A percentile compares a stretch with the other conserved stretches of the same genome.
Evolutionary conservation across 2,888 invertebrate genomes (phyloP).

Genomic region (Glyphotaelius pellucidus): DNA sequence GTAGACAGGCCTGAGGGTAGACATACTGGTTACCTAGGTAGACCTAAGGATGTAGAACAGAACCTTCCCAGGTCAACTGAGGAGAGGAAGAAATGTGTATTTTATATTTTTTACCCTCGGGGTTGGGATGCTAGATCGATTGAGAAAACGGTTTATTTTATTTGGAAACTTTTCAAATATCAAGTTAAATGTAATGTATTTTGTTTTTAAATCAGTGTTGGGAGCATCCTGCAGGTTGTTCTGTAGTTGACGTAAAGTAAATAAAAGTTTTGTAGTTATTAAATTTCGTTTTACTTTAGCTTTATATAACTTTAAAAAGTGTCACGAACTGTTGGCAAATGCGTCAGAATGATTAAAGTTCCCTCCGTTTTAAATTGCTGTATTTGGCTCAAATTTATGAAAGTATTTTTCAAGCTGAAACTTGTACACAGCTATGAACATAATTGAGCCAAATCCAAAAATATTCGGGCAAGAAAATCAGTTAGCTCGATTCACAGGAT

Average conservation of each 20-base stretch:
- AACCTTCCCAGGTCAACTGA: background rate
- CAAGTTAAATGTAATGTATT: background rate
- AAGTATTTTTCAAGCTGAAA: background rate
- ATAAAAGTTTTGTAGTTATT: background rate
- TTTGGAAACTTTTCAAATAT: background rate
- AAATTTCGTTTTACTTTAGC: background rate
- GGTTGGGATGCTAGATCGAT: background rate
- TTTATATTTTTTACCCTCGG: background rate
- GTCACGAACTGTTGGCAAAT: background rate
- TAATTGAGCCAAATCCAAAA: too few relatives aligned
- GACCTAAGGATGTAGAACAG: background rate
- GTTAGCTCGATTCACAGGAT: too few relatives aligned
- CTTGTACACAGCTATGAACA: background rate
- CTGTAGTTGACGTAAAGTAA: background rate
- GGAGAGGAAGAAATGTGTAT: background rate
- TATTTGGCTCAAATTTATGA: too few relatives aligned
- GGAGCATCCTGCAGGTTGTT: background rate
- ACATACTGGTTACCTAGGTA: background rate
- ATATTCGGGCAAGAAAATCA: background rate
- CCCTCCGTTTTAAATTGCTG: background rate
- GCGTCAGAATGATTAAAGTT: background rate
- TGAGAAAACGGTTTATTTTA: background rate
- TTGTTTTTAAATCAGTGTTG: background rate
- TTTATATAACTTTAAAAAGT: background rate
- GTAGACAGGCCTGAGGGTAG: background rate